Base-by-base conservation (phyloP, 2,113 vertebrate species). In the Lagopus muta region DNA sequence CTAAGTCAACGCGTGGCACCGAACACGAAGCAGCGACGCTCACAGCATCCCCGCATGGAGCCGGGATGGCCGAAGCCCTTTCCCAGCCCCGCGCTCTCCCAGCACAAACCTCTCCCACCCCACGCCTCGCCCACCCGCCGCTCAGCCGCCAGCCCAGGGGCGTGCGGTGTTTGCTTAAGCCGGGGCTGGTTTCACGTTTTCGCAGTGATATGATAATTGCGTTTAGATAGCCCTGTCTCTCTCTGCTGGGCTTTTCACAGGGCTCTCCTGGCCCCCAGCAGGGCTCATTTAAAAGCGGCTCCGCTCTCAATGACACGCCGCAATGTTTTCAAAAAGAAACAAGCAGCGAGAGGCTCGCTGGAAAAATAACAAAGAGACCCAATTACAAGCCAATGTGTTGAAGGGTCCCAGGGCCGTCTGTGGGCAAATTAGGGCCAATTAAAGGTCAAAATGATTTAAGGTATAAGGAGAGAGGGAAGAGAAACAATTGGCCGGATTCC, bases 121-220 rank as follows among this genome's bases (percentile, higher is more conserved):
- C 79, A 72, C 96, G 87, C 24, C 72, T 94, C 90, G 79, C 79
- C 92, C 79, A 66, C 90, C 61, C 60, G 11, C 65, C 86, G 76
- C 64, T 62, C 76, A 82, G 88, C 86, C 57, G 57, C 79, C 58
- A 90, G 88, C 80, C 58, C 71, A 93, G 95, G 93, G 92, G 96
- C 58, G 92, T 86, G 95, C 74, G 94, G 45, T 97, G 97, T 97
- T 97, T 97, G 96, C 95, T 97, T 97, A 97, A 97, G 93, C 88
- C 62, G 92, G 40, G 91, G 81, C 89, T 89, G 79, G 92, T 95
- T 96, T 96, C 95, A 70, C 95, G 72, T 96, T 96, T 97, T 97
- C 94, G 36, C 97, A 97, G 95, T 92, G 96, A 97, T 97, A 96
- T 96, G 97, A 95, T 97, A 97, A 97, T 97, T 97, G 97, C 96